phyloP scores from a whole-genome alignment of 2,888 invertebrate species.

The Thalpophila matura region DNA sequence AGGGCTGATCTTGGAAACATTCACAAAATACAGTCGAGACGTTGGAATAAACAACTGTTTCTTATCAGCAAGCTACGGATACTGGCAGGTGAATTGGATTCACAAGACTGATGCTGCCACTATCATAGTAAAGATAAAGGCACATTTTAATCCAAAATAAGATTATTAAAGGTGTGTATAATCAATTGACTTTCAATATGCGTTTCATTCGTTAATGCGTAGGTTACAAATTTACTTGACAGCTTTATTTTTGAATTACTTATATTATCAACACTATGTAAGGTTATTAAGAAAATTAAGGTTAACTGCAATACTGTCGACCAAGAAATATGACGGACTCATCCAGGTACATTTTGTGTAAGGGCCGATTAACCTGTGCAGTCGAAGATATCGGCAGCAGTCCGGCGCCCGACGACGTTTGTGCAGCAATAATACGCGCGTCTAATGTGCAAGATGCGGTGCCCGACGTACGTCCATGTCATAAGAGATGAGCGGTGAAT shows the following conservation, averaged over 20 bases:
- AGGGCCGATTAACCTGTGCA: slow-evolving; percentile 12
- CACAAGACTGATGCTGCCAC: slow-evolving; percentile 18
- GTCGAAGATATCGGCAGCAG: slow-evolving; percentile 29
- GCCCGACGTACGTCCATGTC: neutral
- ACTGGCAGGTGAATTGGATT: slow-evolving; percentile 29
- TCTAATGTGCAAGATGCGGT: slow-evolving; percentile 59
- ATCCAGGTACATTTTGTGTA: slow-evolving; percentile 1
- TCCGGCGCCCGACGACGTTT: slow-evolving; percentile 48
- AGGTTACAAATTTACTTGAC: no score
- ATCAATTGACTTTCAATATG: no score
- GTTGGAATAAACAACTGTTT: neutral
- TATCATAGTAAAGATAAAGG: slow-evolving; percentile 11
- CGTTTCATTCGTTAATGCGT: no score
- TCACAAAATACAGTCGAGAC: slow-evolving; percentile 6
- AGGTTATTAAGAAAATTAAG: no score
- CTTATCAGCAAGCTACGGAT: slow-evolving; percentile 11
- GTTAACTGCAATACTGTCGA: neutral
- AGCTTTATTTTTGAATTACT: no score
- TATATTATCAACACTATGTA: no score
- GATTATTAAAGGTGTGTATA: no score
- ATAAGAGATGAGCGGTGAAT: slow-evolving; percentile 21
- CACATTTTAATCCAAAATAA: neutral
- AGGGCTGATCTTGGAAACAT: slow-evolving; percentile 22
- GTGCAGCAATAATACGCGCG: slow-evolving; percentile 68
- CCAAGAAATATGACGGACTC: neutral